Percentiles rank a stretch among this genome's conserved stretches.
Conservation (phyloP, 2,113 vertebrate species). For the Lagopus leucura region DNA sequence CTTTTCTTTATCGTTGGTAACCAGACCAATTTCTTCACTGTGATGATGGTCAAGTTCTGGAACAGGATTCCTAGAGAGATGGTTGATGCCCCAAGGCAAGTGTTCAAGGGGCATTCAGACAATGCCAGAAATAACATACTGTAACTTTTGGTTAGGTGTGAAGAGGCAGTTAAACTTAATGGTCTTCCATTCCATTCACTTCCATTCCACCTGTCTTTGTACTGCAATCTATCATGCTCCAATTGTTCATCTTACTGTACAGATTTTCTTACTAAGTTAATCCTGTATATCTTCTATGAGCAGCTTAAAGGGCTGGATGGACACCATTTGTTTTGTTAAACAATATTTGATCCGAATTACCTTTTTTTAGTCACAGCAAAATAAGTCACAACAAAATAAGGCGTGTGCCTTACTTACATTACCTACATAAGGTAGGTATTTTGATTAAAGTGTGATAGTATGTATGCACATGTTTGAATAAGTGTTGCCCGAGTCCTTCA, state of each 20-base stretch:
- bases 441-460: not conserved
- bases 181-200: not conserved
- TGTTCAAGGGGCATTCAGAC: not conserved
- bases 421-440: not conserved
- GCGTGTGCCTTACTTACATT: not conserved
- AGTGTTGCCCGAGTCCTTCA: not conserved
- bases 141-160: not conserved
- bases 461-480: not conserved
- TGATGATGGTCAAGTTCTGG: not conserved
- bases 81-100: not conserved
- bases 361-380: not conserved
- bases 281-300: rapidly evolving
- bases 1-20: not conserved
- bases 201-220: not conserved
- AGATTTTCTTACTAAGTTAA: not conserved
- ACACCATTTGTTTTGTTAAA: not conserved
- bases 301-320: not conserved
- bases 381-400: not conserved
- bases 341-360: not conserved
- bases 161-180: not conserved
- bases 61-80: not conserved
- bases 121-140: not conserved
- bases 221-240: not conserved
- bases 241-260: not conserved
- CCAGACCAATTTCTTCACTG: not conserved